Conservation (phyloP, 1,140 invertebrate species). For the Thaumatotibia leucotreta region DNA sequence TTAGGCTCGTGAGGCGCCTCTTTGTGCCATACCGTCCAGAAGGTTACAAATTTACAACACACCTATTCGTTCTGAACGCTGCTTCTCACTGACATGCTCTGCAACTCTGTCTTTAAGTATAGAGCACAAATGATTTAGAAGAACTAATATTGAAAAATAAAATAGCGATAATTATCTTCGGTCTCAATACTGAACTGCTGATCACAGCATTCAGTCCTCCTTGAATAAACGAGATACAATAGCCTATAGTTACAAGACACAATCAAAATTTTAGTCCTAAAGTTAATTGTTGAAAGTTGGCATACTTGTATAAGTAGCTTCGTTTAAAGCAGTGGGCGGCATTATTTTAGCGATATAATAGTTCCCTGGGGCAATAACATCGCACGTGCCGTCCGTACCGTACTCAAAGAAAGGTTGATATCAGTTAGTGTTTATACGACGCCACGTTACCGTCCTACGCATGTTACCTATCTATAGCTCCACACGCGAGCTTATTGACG, state of each 20-base stretch:
- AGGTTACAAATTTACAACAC: no score
- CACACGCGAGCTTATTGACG: conserved; percentile 18
- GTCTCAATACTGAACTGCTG: no score
- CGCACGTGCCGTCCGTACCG: background rate
- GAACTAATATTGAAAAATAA: no score
- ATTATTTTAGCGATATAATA: background rate
- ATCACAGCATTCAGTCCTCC: no score
- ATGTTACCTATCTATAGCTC: conserved; percentile 2
- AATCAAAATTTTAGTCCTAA: background rate
- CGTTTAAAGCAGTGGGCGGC: background rate
- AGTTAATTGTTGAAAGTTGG: background rate
- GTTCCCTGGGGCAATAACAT: background rate
- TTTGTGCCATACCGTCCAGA: background rate
- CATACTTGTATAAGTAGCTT: background rate
- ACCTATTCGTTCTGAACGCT: no score
- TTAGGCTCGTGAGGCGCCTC: background rate
- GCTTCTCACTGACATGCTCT: no score
- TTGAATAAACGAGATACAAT: no score
- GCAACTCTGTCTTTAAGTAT: no score
- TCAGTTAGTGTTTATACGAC: conserved; percentile 10
- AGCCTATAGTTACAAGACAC: background rate
- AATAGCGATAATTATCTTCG: no score
- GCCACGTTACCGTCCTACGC: background rate
- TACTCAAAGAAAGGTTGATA: background rate
- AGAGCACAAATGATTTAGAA: no score